Evolutionary conservation across 2,888 invertebrate genomes (phyloP), one percentile per base, ranked within the genome.

Genomic region (Melanchra persicariae): DNA sequence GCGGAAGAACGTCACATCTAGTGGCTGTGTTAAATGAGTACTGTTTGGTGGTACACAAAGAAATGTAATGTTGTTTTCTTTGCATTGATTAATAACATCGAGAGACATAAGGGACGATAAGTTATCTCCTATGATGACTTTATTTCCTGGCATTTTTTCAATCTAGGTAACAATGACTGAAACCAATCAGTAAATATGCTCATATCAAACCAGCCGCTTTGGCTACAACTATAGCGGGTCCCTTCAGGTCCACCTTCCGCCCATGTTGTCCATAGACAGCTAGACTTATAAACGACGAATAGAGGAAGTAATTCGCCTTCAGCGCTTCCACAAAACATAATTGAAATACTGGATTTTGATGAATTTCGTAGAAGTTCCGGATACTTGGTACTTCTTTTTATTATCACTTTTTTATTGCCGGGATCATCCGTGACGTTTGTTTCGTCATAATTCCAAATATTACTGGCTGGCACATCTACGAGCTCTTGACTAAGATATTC

Each of bases 291-390:
- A 1, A 40, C 40, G 1, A 58, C 58, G 58, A 58, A 58, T 6
- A 40, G 58, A 2, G 49, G 49, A 30, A 65, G 47, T 43, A 65
- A 34, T 47, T 65, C 57, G 5, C 65, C 65, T 37, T 43, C 37
- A 58, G 58, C 51, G 47, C 40, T 66, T 24, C 66, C 66, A 66
- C 66, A 59, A 66, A 66, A 66, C 59, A 66, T 59, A 7, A 59
- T 0, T 24, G 59, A 66, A 51, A 26, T 59, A 37, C 49, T 49
- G 37, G 24, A 37, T 66, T 66, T 66, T 22, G 58, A 66, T 19
- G 66, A 37, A 40, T 66, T 66, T 30, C 58, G 26, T 1, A 66
- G 57, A 40, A 37, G 30, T 59, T 59, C 59, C 17, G 58, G 66
- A 34, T 66, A 66, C 49, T 66, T 66, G 2, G 49, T 9, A 19